Evolutionary conservation across 2,888 invertebrate genomes (phyloP).

Genomic region (Archips xylosteana): DNA sequence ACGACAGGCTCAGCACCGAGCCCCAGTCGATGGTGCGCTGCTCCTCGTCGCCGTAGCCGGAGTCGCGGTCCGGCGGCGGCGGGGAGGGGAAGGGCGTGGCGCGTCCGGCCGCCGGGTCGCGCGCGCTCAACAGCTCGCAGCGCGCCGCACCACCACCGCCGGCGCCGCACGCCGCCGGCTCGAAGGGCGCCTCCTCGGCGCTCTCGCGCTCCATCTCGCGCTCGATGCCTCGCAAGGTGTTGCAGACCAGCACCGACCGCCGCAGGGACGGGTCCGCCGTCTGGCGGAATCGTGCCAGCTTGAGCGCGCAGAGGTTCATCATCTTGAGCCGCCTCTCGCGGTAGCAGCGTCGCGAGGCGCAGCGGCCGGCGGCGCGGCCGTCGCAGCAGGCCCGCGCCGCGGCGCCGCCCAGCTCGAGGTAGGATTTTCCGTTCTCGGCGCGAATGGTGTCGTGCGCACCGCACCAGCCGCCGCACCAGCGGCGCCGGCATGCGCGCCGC

Average conservation of each 20-base stretch:
- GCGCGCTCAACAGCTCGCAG: constrained; percentile 84
- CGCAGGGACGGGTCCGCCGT: constrained; percentile 95
- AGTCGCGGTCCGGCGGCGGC: constrained; percentile 87
- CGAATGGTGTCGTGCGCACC: constrained; percentile 92
- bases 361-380: constrained; percentile 90
- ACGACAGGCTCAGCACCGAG: constrained; percentile 94
- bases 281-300: constrained; percentile 94
- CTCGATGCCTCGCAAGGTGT: constrained; percentile 95
- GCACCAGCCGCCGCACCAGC: constrained; percentile 85
- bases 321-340: constrained; percentile 94
- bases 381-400: constrained; percentile 93
- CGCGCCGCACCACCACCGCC: constrained; percentile 80
- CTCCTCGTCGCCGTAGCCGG: constrained; percentile 92
- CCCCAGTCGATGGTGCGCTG: constrained; percentile 96
- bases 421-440: constrained; percentile 96
- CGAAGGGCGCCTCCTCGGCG: constrained; percentile 83
- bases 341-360: constrained; percentile 93
- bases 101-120: constrained; percentile 84
- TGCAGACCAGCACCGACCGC: constrained; percentile 96
- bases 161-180: constrained; percentile 73
- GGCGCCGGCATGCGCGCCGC: constrained; percentile 82
- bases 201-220: constrained; percentile 93
- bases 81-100: constrained; percentile 89
- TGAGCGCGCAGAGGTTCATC: constrained; percentile 96
- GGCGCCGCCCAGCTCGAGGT: constrained; percentile 93